Base-by-base conservation (phyloP, 2,888 invertebrate genomes). In the Macrosoma leucophasiata region DNA sequence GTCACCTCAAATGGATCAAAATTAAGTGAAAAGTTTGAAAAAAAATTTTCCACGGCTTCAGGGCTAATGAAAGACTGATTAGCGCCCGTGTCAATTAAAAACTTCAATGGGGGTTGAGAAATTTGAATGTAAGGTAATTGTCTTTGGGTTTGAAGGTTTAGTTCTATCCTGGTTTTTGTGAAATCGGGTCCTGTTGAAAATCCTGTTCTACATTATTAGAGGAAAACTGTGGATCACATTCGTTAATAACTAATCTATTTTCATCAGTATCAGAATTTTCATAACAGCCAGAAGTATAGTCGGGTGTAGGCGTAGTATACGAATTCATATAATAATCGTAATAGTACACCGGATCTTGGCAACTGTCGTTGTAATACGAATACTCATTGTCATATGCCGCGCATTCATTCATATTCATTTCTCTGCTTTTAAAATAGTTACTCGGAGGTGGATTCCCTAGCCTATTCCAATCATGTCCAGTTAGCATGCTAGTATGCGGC, bases 1-100 rank as follows among this genome's bases (percentile, higher is more conserved):
- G 41, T 45, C 1, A 55, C 46, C 33, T 53, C 48, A 13, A 53
- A 54, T 0, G 48, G 51, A 4, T 53, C 50, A 17, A 38, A 49
- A n/a, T 49, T 41, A 1, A 30, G 28, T 0, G 40, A 33, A 14
- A 33, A 10, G 6, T 46, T 1, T 2, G 10, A 8, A 26, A 27
- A 50, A 36, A 20, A 49, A 7, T 9, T 34, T 21, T 35, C 25
- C 8, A 35, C 31, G 8, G 29, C 23, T 15, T 30, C 31, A 8
- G 34, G 37, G 21, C 36, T 34, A 6, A 34, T 33, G 17, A 39
- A 31, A 7, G 24, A 29, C 33, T 19, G 14, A 29, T 29, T n/a
- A n/a, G n/a, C n/a, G n/a, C n/a, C n/a, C n/a, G n/a, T n/a, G n/a
- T n/a, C n/a, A n/a, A n/a, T n/a, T n/a, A n/a, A n/a, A n/a, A n/a